These are phyloP conservation scores for Dysmachus trigonus DNA, from an alignment of 2,888 invertebrate genomes.

Conservation along the genomic window DNA sequence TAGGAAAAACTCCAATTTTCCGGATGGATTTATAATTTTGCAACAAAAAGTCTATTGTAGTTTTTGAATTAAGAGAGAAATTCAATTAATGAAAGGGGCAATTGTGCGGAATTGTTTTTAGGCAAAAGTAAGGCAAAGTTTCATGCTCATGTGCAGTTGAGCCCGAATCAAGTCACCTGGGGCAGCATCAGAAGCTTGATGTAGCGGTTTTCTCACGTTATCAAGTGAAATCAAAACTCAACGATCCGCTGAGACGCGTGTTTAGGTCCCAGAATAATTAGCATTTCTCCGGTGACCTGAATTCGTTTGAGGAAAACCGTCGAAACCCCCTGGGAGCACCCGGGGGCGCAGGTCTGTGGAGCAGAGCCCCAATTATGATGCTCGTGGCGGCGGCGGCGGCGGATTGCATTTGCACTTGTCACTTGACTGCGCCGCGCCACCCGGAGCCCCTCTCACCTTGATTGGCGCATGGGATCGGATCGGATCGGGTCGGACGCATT, in stretches of 20 bases:
- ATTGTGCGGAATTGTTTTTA: not conserved
- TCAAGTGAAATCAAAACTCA: slow-evolving; percentile 16
- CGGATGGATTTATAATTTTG: no score
- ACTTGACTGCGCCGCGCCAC: not conserved
- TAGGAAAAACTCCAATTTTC: no score
- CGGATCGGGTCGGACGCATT: not conserved
- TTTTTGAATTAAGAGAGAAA: no score
- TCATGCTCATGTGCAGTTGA: not conserved
- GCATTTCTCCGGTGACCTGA: slow-evolving; percentile 6
- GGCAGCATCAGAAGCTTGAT: not conserved
- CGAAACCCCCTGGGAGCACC: not conserved
- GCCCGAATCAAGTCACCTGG: not conserved
- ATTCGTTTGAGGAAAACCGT: not conserved
- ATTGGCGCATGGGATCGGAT: not conserved
- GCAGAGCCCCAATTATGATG: not conserved
- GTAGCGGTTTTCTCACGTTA: not conserved
- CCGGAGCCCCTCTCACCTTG: not conserved
- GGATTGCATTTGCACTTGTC: not conserved
- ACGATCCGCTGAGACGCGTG: not conserved
- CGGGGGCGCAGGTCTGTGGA: not conserved
- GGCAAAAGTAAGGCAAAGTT: not conserved
- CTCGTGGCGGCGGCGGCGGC: not conserved
- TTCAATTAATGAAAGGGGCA: not conserved
- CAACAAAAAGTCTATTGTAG: no score
- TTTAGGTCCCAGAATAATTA: not conserved